Percentiles rank a stretch among this genome's conserved stretches.
Evolutionary conservation across 2,113 vertebrate species (phyloP).

Genomic region (Parotia lawesii): DNA sequence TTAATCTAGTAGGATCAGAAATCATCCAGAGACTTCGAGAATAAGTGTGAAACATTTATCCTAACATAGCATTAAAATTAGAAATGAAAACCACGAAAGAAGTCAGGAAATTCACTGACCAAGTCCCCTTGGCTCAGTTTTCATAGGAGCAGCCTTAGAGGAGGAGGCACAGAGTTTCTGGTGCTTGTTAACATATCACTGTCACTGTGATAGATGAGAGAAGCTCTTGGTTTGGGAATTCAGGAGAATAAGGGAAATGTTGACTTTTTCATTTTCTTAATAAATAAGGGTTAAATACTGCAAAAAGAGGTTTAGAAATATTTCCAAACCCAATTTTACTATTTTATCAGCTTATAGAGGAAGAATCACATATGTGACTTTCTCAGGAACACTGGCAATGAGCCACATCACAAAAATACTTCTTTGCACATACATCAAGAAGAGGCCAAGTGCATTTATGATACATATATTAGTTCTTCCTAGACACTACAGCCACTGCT

Average conservation of each 20-base stretch:
- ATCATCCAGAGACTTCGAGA: background rate
- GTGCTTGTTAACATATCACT: background rate
- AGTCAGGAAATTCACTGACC: background rate
- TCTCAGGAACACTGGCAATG: constrained; percentile 35
- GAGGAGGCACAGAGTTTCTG: background rate
- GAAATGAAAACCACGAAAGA: background rate
- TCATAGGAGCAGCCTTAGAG: background rate
- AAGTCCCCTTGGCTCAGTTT: background rate
- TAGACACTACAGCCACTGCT: background rate
- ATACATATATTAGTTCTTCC: background rate
- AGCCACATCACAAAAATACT: constrained; percentile 41
- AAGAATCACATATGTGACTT: constrained; percentile 27
- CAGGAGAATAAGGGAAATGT: background rate
- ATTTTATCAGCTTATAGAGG: background rate
- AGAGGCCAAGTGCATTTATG: background rate
- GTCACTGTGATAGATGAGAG: background rate
- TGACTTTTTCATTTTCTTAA: background rate
- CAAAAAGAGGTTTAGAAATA: background rate
- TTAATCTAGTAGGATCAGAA: background rate
- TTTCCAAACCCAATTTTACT: background rate
- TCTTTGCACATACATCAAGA: background rate
- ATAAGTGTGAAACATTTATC: background rate
- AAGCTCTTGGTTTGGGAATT: background rate
- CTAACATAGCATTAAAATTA: background rate
- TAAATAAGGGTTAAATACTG: constrained; percentile 9